Conservation (phyloP, 2,888 invertebrate species). For the Eupithecia vulgata region DNA sequence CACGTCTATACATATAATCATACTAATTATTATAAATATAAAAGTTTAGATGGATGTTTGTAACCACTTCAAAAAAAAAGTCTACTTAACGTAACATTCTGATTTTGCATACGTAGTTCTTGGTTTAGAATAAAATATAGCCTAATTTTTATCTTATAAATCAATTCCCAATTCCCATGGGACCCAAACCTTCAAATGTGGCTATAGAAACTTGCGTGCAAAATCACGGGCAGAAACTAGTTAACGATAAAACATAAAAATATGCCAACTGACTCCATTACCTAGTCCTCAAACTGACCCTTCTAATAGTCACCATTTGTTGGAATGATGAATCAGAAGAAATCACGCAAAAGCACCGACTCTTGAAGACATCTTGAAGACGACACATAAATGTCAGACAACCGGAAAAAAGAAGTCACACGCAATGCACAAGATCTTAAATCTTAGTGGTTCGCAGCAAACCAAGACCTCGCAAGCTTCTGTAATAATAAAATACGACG, state of each 20-base stretch:
- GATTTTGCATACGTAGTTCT: too few relatives aligned
- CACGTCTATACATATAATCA: too few relatives aligned
- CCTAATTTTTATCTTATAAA: too few relatives aligned
- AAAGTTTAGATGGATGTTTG: background rate
- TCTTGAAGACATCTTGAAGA: background rate
- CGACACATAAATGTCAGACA: background rate
- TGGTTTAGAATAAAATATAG: too few relatives aligned
- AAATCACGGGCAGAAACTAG: background rate
- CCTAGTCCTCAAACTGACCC: background rate
- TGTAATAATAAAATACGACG: background rate
- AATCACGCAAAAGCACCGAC: background rate
- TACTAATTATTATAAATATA: background rate
- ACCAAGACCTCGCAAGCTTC: background rate
- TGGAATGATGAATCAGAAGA: background rate
- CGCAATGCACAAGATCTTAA: background rate
- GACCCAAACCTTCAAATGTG: background rate
- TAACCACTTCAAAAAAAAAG: background rate
- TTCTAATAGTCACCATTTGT: background rate
- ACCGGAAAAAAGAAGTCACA: constrained; percentile 10
- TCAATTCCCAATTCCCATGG: too few relatives aligned
- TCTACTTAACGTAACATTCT: background rate
- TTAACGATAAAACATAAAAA: background rate
- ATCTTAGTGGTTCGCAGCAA: background rate
- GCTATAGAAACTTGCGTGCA: background rate
- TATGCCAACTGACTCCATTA: background rate